Evolutionary conservation across 2,888 invertebrate species (phyloP), one percentile per base, ranked within the genome.

Genomic region (Rhamnusium bicolor): DNA sequence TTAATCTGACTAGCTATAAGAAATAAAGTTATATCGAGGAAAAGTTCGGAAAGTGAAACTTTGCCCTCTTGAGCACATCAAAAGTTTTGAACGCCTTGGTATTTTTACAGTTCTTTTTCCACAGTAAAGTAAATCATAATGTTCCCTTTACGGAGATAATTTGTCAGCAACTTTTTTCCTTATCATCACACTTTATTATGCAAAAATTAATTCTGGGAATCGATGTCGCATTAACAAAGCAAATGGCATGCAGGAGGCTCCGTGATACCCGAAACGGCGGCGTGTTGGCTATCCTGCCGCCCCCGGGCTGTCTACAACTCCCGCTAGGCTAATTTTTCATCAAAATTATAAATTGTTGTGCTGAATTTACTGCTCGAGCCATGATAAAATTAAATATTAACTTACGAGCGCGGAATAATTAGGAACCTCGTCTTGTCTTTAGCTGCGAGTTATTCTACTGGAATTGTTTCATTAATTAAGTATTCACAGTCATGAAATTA

Each of bases 341-440:
- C 82, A 81, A 83, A 85, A 84, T 84, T 83, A 84, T 85, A 84
- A 84, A 84, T 84, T 84, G 84, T 84, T 83, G 80, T 82, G 79
- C 84, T 79, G 82, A 83, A 84, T 84, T 84, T 83, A 84, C 80
- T 81, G 80, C 77, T 81, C 61, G 81, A 81, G 77, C 82, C 83
- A 79, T 79, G 84, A 85, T 84, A 84, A 85, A 85, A 84, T 85
- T 84, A 84, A 85, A 85, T 85, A 85, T 83, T 84, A 85, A 85
- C 84, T 85, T 84, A 84, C 84, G 84, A 83, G 83, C 81, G 83
- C 82, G 79, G 84, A 85, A 85, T 85, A 85, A 85, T 85, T 85
- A 84, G 84, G 80, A 80, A 77, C 79, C 76, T 77, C 74, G 78
- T 77, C 79, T 79, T 80, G 80, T 80, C 80, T 82, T 81, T 77